Base-by-base conservation (phyloP, 2,113 vertebrate species). In the Silurus meridionalis region DNA sequence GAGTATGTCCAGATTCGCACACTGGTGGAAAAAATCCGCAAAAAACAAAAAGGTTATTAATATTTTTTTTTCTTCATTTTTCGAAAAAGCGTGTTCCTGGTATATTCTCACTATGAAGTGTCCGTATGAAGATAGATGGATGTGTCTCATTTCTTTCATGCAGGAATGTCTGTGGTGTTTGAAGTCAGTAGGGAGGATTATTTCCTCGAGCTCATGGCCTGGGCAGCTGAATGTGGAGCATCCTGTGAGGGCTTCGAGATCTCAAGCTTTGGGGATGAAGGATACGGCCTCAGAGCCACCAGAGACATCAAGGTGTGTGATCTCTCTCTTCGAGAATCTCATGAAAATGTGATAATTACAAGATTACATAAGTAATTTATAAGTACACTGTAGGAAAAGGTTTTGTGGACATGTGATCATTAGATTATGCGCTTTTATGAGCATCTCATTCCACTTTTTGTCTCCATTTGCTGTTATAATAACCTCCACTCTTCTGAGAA, bases 21-120 rank as follows among this genome's bases (percentile, higher is more conserved):
- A 0, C 93, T 99, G 63, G 97, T 99, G 72, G 98, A 99, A 91
- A 99, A 98, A 93, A 99, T 99, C 88, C 94, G 97, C 64, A 99
- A 98, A 93, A 99, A 99, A 71, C 98, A 99, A 81, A 99, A 98
- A 93, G 97, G 98, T 99, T 91, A 37, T 37, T 1, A 37, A 37
- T 37, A 37, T 57, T 57, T 57, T 9, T 57, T 9, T 13, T 57
- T 57, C 2, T 57, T 8, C 4, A 2, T 2, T 66, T 13, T 66
- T 19, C 9, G 0, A 46, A 63, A 48, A 53, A 13, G 4, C 19
- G n/a, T 0, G 10, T 13, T 6, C 1, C 50, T 11, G 58, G 19
- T 21, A 58, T 53, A 5, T 52, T 66, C 4, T 23, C 21, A 19
- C 15, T 46, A 25, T 71, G 10, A 7, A 5, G 15, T 23, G 3